A percentile compares a stretch with the other conserved stretches of the same genome.
Conservation (phyloP, 2,888 invertebrate species). For the Cremastobaeus sp. region DNA sequence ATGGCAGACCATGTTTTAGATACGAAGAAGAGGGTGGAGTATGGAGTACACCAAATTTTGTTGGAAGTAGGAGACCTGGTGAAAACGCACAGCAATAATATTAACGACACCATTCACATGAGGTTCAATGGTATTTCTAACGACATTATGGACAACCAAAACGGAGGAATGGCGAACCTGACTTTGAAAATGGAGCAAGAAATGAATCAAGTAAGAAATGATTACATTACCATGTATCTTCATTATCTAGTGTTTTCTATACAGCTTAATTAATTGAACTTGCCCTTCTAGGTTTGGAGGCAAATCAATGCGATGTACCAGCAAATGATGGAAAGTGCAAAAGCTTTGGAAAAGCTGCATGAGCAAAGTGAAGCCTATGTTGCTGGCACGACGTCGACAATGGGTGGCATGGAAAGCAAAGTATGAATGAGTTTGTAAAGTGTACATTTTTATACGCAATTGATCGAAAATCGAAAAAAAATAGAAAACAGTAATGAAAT, state of each 20-base stretch:
- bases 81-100: constrained; percentile 82
- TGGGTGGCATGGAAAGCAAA: constrained; percentile 89
- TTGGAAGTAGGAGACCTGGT: constrained; percentile 86
- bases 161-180: constrained; percentile 85
- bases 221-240: neutral
- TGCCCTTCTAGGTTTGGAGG: constrained; percentile 83
- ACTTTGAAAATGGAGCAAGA: constrained; percentile 88
- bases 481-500: too few relatives aligned
- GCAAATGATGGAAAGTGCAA: constrained; percentile 87
- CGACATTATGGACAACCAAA: constrained; percentile 85
- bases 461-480: too few relatives aligned
- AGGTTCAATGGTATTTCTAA: constrained; percentile 86
- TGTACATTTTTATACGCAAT: neutral
- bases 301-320: constrained; percentile 94
- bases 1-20: constrained; percentile 91
- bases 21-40: constrained; percentile 90
- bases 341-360: constrained; percentile 86
- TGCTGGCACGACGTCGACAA: constrained; percentile 86
- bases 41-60: constrained; percentile 89
- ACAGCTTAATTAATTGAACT: neutral
- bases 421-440: constrained; percentile 73
- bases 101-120: constrained; percentile 84
- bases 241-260: too few relatives aligned
- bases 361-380: constrained; percentile 88
- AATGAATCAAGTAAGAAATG: constrained; percentile 82